These are phyloP conservation scores for Aporophyla nigra DNA, from an alignment of 2,888 invertebrate species.

Conservation along the genomic window DNA sequence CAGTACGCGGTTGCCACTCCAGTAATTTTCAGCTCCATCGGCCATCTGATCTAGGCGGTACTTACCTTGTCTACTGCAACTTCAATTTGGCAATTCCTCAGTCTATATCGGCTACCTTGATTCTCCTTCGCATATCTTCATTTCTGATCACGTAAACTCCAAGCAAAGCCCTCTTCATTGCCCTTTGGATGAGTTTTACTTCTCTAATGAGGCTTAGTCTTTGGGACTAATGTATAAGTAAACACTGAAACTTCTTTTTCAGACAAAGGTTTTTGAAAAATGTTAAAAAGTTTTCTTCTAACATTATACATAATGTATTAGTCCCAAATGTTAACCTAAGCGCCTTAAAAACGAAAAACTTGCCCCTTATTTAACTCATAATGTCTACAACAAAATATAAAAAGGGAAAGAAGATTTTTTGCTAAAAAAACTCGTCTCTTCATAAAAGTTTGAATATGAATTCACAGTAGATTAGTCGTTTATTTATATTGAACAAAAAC, in stretches of 20 bases:
- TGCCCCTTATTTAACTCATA: neutral
- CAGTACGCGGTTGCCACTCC: too few species aligned
- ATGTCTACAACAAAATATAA: neutral
- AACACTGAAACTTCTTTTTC: neutral
- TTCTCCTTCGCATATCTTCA: too few species aligned
- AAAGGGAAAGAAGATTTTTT: neutral
- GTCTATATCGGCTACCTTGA: too few species aligned
- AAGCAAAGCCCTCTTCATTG: too few species aligned
- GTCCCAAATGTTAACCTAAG: slow-evolving; percentile 15
- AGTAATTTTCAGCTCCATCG: too few species aligned
- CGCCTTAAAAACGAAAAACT: neutral
- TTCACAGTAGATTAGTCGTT: slow-evolving; percentile 44
- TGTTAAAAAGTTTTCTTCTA: neutral
- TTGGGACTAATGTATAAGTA: too few species aligned
- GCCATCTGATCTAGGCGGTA: too few species aligned
- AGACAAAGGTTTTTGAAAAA: neutral
- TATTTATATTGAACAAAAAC: slow-evolving; percentile 52
- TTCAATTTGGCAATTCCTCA: too few species aligned
- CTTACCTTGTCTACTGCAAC: too few species aligned
- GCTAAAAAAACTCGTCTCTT: neutral
- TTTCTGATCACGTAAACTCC: too few species aligned
- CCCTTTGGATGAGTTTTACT: too few species aligned
- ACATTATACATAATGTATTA: slow-evolving; percentile 23
- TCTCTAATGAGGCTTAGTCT: too few species aligned
- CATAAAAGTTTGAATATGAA: slow-evolving; percentile 50